Base-by-base conservation (phyloP, 2,113 vertebrate genomes). In the Meles meles region DNA sequence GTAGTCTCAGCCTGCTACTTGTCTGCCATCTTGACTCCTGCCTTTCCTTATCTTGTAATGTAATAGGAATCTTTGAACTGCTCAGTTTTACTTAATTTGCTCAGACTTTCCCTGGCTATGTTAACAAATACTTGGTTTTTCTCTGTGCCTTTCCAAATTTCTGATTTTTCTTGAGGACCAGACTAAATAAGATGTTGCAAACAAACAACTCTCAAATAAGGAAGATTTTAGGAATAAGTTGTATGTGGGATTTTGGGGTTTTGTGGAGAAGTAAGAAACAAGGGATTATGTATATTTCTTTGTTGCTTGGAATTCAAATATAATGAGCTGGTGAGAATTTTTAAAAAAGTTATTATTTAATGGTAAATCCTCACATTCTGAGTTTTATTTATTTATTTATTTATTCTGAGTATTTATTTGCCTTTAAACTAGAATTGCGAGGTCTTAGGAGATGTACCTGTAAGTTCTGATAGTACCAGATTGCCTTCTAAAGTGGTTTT, bases 231-330 rank as follows among this genome's bases (percentile, higher is more conserved):
- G 34, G 42, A 20, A 59, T 93, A 57, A 59, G 34, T 65, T 25
- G 15, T 63, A 20, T 49, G 7, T 83, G 39, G 61, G 21, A n/a
- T 8, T 81, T 17, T 81, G 59, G 52, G 12, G 39, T 65, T 85
- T 72, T 34, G 14, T 85, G 20, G n/a, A 71, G 76, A 90, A 52
- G 18, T 69, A 81, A 71, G 11, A 12, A 76, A 93, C 72, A 63
- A 90, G 89, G 5, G 17, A n/a, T 27, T 31, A 29, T 44, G 21
- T 31, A 29, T 37, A 57, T 79, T 77, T 63, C 31, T 81, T 93
- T 92, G 9, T 94, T 90, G 34, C 44, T 94, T 90, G 80, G 34
- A 95, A 88, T 93, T 93, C 82, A 93, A 29, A 83, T 76, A 14
- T 59, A 90, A 76, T 84, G 5, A 27, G 5, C 4, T 80, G 55